Evolutionary conservation across 2,113 vertebrate species (phyloP).

Genomic region (Ariopsis seemanni): DNA sequence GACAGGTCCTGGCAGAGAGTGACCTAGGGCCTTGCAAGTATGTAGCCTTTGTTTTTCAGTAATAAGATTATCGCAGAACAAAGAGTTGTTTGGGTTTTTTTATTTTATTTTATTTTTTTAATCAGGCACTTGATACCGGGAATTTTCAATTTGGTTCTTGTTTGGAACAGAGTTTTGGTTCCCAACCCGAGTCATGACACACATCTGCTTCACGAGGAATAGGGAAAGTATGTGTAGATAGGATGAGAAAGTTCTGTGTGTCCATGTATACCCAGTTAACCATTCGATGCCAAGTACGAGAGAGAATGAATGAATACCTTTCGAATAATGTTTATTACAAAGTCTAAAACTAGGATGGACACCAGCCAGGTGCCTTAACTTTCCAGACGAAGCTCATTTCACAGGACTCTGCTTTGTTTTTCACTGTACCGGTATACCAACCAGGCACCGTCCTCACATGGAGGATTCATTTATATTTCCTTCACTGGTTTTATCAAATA

Average conservation of each 20-base stretch:
- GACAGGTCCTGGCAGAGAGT: too few species aligned
- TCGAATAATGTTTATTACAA: neutral
- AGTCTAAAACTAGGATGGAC: neutral
- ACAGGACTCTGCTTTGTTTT: neutral
- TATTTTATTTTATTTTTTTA: too few species aligned
- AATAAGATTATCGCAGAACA: too few species aligned
- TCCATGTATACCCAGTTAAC: neutral
- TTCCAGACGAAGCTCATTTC: constrained; percentile 23
- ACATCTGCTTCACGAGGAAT: constrained; percentile 40
- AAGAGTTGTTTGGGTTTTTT: too few species aligned
- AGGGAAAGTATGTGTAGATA: neutral
- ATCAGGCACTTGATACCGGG: too few species aligned
- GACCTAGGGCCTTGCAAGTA: too few species aligned
- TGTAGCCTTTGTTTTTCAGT: too few species aligned
- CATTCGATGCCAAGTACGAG: neutral
- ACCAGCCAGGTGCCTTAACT: neutral
- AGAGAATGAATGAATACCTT: neutral
- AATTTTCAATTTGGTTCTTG: too few species aligned
- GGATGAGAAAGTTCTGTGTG: neutral
- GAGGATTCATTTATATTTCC: neutral
- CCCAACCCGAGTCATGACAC: constrained; percentile 20
- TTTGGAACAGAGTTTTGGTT: too few species aligned
- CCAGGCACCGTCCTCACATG: neutral
- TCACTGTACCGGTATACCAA: neutral
- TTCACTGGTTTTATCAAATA: neutral